phyloP scores from a whole-genome alignment of 1,140 invertebrate genomes.

The Drosophila gunungcola region DNA sequence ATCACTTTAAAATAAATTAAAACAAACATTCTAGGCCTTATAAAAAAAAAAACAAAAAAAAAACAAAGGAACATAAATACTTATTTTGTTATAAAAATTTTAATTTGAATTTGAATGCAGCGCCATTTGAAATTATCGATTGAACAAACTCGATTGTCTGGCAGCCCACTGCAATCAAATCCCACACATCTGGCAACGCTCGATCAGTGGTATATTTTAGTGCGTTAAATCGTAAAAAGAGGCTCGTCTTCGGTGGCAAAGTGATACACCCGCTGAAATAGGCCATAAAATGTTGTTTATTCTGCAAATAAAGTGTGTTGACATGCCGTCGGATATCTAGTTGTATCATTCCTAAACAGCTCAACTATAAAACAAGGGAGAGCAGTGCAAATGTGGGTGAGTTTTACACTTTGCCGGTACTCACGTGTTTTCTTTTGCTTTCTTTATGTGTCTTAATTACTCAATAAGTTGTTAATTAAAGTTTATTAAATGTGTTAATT shows the following conservation, averaged over 20 bases:
- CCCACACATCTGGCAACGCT: conserved; percentile 13
- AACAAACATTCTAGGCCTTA: too few species aligned
- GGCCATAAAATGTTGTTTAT: conserved; percentile 25
- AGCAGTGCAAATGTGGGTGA: conserved; percentile 17
- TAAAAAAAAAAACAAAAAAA: too few species aligned
- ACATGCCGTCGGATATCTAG: conserved; percentile 17
- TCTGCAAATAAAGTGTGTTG: conserved; percentile 23
- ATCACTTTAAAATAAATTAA: too few species aligned
- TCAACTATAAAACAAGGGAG: conserved; percentile 2
- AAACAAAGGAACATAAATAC: too few species aligned
- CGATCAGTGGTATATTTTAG: background rate
- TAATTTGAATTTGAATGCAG: background rate
- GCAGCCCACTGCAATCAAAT: background rate
- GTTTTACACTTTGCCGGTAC: background rate
- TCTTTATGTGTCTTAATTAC: background rate
- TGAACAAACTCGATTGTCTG: background rate
- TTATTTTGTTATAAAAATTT: too few species aligned
- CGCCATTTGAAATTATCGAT: background rate
- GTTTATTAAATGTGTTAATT: conserved; percentile 16
- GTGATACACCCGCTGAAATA: conserved; percentile 15
- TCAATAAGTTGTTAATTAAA: conserved; percentile 3
- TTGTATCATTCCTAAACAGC: background rate
- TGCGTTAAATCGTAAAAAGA: conserved; percentile 3
- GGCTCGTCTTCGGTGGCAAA: conserved; percentile 28
- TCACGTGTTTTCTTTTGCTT: conserved; percentile 19